Conservation (phyloP, 2,113 vertebrate genomes). For the Tor tambroides region DNA sequence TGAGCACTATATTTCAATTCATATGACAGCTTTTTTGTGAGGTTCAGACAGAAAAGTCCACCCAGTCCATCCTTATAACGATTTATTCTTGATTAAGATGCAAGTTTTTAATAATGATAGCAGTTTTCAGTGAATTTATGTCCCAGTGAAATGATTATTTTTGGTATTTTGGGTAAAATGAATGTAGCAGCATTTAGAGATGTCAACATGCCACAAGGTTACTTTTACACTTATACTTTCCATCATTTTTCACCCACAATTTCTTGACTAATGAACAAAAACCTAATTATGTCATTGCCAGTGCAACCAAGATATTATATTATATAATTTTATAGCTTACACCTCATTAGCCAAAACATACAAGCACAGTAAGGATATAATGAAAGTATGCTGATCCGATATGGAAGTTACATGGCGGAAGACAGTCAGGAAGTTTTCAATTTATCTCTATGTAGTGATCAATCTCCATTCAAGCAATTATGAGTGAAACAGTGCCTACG, state of each 20-base stretch:
- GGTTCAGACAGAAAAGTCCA: neutral
- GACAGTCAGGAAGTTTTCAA: neutral
- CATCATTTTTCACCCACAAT: neutral
- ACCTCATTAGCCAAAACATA: neutral
- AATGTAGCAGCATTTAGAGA: neutral
- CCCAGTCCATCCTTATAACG: too few relatives aligned
- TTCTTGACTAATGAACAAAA: neutral
- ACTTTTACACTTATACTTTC: neutral
- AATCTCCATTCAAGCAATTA: neutral
- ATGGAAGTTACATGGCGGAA: neutral
- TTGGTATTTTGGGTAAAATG: neutral
- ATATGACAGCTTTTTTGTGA: neutral
- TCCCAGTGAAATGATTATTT: neutral
- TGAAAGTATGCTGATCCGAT: neutral
- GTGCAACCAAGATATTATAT: too few relatives aligned
- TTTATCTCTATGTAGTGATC: neutral
- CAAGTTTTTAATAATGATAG: neutral
- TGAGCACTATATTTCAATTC: too few relatives aligned
- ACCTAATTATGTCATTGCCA: neutral
- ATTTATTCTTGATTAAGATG: neutral
- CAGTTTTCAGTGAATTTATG: neutral
- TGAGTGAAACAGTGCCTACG: neutral
- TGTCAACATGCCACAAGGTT: neutral
- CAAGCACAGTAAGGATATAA: neutral
- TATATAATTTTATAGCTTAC: neutral